These are phyloP conservation scores for Pseudocheirus occidentalis DNA, from an alignment of 2,797 vertebrate genomes.

Conservation along the genomic window DNA sequence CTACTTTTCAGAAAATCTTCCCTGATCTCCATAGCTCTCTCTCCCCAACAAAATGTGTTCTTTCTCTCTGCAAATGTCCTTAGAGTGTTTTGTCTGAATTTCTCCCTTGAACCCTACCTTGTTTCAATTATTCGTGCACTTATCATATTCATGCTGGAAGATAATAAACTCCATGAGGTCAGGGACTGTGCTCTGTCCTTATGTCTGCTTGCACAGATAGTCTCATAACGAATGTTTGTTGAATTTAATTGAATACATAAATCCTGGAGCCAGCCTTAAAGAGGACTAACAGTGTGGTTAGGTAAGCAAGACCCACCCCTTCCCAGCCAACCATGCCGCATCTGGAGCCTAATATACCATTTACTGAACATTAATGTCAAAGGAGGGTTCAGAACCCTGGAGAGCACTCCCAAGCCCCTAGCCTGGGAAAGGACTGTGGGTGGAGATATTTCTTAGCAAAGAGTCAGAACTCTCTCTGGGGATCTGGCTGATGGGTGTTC, in stretches of 20 bases:
- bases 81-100: not conserved
- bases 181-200: not conserved
- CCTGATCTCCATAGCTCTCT: not conserved
- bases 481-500: not conserved
- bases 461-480: not conserved
- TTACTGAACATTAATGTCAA: not conserved
- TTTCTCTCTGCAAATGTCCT: not conserved
- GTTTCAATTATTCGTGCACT: not conserved
- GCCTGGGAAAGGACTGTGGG: not conserved
- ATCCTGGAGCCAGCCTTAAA: not conserved
- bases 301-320: not conserved
- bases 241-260: not conserved
- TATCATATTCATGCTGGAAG: not conserved
- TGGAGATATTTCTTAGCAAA: not conserved
- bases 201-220: not conserved
- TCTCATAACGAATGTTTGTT: not conserved
- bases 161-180: not conserved
- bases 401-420: not conserved
- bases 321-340: not conserved
- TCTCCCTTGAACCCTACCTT: not conserved
- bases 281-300: not conserved
- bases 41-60: not conserved
- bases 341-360: not conserved
- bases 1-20: not conserved
- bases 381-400: not conserved